These are phyloP conservation scores for Desoria tigrina DNA, from an alignment of 2,888 invertebrate genomes.

Conservation along the genomic window DNA sequence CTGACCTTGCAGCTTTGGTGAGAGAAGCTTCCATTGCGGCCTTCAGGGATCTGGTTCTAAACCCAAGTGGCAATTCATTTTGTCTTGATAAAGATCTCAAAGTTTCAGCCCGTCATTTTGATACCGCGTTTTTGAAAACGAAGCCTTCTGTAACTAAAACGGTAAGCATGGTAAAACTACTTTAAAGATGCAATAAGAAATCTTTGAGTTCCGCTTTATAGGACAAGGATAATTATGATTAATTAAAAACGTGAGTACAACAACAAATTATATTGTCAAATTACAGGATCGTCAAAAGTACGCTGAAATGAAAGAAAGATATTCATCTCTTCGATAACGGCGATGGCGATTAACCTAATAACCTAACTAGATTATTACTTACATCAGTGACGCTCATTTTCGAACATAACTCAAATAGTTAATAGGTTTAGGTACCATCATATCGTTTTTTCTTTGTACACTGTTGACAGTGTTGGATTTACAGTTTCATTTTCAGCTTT, in stretches of 20 bases:
- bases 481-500: too few species aligned
- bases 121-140: constrained; percentile 73
- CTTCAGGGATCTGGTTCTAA: constrained; percentile 71
- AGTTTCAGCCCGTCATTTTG: constrained; percentile 72
- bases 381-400: too few species aligned
- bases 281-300: constrained; percentile 73
- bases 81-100: constrained; percentile 59
- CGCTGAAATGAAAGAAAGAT: constrained; percentile 68
- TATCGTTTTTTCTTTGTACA: too few species aligned
- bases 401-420: too few species aligned
- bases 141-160: constrained; percentile 83
- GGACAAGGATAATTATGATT: not conserved
- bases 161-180: constrained; percentile 61
- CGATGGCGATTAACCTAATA: too few species aligned
- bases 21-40: constrained; percentile 82
- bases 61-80: constrained; percentile 11
- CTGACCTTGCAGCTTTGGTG: constrained; percentile 87
- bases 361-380: too few species aligned
- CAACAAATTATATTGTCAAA: constrained; percentile 9
- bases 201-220: not conserved
- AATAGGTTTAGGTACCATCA: too few species aligned
- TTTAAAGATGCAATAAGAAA: not conserved
- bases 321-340: constrained; percentile 15
- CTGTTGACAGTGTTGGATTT: too few species aligned
- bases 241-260: too few species aligned